Evolutionary conservation across 1,140 invertebrate genomes (phyloP).

Genomic region (Adelges cooleyi): DNA sequence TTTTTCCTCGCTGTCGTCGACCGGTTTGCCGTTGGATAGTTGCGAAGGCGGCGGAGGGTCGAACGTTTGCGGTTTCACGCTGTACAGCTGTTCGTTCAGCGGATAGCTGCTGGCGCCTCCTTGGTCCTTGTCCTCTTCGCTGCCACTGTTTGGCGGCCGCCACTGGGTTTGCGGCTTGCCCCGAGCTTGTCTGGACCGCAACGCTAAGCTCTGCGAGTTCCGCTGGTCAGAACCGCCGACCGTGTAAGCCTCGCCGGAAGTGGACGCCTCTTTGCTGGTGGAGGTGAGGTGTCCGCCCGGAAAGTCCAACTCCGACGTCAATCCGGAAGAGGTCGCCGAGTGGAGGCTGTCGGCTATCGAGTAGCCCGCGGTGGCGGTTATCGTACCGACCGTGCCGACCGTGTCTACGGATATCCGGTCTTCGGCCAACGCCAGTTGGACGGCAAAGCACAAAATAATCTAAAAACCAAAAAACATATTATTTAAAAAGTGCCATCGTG

Average conservation of each 20-base stretch:
- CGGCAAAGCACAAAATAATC: not conserved
- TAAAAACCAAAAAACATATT: no score
- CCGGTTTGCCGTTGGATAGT: not conserved
- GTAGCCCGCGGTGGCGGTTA: constrained; percentile 2
- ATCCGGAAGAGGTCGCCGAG: not conserved
- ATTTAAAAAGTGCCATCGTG: no score
- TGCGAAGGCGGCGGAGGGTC: not conserved
- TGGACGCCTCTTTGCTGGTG: not conserved
- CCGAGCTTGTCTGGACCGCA: constrained; percentile 1
- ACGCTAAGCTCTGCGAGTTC: not conserved
- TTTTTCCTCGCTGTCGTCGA: not conserved
- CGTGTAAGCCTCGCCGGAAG: not conserved
- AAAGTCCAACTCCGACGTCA: not conserved
- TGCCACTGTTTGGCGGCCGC: not conserved
- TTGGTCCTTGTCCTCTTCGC: not conserved
- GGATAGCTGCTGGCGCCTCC: not conserved
- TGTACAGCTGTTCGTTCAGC: not conserved
- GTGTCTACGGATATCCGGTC: constrained; percentile 10
- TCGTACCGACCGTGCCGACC: not conserved
- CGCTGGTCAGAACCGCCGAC: not conserved
- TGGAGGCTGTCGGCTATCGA: not conserved
- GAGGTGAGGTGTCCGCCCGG: not conserved
- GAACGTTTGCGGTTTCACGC: not conserved
- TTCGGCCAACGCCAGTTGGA: not conserved
- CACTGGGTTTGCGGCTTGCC: not conserved